Base-by-base conservation (phyloP, 1,140 invertebrate genomes). In the Caligus rogercresseyi region DNA sequence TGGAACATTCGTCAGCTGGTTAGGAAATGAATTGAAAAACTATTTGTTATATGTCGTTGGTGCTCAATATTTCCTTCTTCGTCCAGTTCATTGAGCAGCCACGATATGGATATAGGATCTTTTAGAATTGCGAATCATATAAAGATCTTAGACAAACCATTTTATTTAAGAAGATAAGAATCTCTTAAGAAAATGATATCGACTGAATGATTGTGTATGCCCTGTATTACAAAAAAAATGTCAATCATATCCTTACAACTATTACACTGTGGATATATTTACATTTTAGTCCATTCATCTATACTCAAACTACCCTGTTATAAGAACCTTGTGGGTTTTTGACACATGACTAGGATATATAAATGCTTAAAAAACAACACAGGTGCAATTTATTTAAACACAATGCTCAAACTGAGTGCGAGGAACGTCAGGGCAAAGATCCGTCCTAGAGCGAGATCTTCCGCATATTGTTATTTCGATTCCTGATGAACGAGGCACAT, bases 371-470 rank as follows among this genome's bases (percentile, higher is more conserved):
- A 43, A 43, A 43, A 43, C 7, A 43, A 43, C n/a, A 43, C 31
- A 43, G 7, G n/a, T 43, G 7, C 31, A 11, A 43, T 43, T n/a
- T 43, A 43, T 1, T 63, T 26, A 63, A 20, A 63, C 61, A 23
- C 18, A 19, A 25, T 63, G 61, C 61, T 63, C 61, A 55, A 63
- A 63, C 24, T 63, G 55, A 15, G 52, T 25, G n/a, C 54, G 16
- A 2, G 61, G 61, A 15, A 58, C 20, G 19, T 63, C 61, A 2
- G 61, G 61, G 20, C 61, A 63, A 1, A 63, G 25, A 63, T 63
- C 61, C n/a, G 16, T 18, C 15, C 61, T 11, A n/a, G 61, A 63
- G 4, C 61, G 11, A 15, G 52, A 57, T n/a, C 61, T 16, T 20
- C 61, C 61, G 19, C 43, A 25, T 15, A 63, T 16, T 2, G 19